phyloP scores from a whole-genome alignment of 2,888 invertebrate species.

The Hemithea aestivaria region DNA sequence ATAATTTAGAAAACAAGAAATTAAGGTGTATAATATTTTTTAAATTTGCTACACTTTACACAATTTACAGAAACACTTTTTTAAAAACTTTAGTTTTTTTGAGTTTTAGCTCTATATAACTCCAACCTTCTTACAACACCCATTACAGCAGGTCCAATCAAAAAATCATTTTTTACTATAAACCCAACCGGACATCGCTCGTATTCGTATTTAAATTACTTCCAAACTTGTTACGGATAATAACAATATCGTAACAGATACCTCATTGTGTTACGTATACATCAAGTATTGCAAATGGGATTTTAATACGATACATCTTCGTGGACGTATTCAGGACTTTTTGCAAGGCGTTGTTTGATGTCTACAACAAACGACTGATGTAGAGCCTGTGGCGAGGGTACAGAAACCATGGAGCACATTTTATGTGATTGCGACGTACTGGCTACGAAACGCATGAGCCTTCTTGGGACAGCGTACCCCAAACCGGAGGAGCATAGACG shows the following conservation, averaged over 20 bases:
- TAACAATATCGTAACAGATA: slow-evolving; percentile 30
- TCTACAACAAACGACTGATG: no score
- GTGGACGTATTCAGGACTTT: slow-evolving; percentile 10
- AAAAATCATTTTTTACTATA: slow-evolving; percentile 78
- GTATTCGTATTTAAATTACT: slow-evolving; percentile 63
- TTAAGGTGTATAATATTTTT: no score
- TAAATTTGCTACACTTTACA: no score
- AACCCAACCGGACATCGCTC: slow-evolving; percentile 70
- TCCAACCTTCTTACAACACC: slow-evolving; percentile 47
- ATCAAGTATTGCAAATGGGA: slow-evolving; percentile 25
- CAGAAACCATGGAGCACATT: no score
- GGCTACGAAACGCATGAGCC: no score
- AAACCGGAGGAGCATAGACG: no score
- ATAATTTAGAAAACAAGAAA: no score
- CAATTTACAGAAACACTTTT: no score
- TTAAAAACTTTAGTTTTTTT: no score
- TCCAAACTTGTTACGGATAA: slow-evolving; percentile 54
- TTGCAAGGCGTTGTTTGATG: neutral
- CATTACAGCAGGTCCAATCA: slow-evolving; percentile 72
- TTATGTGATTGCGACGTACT: no score
- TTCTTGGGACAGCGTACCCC: no score
- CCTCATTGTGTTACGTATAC: slow-evolving; percentile 20
- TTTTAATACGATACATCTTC: slow-evolving; percentile 25
- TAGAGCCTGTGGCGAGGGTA: no score
- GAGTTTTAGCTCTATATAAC: slow-evolving; percentile 51